phyloP scores from a whole-genome alignment of 2,113 vertebrate species.

The Acrocephalus kingi region DNA sequence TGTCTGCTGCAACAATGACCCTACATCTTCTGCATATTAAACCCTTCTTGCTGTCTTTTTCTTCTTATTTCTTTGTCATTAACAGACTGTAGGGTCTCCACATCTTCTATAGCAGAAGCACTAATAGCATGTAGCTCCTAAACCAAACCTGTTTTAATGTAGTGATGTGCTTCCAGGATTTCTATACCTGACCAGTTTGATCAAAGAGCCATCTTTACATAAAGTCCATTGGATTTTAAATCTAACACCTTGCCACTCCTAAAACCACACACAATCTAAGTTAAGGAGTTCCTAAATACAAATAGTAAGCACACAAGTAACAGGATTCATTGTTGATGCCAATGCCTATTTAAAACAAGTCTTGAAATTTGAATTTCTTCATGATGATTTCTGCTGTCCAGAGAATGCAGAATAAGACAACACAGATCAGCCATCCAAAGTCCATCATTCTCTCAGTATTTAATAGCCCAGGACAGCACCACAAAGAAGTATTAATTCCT shows the following conservation, averaged over 20 bases:
- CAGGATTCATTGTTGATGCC: neutral
- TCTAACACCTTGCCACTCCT: neutral
- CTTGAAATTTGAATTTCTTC: neutral
- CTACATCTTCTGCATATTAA: neutral
- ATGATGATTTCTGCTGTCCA: neutral
- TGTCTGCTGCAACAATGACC: neutral
- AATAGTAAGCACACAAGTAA: neutral
- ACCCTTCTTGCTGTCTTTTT: neutral
- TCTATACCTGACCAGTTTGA: neutral
- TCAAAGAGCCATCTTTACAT: neutral
- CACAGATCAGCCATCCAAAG: neutral
- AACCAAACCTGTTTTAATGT: neutral
- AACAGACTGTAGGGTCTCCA: neutral
- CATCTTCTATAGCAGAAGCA: neutral
- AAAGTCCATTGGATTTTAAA: neutral
- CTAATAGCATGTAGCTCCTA: neutral
- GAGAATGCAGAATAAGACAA: neutral
- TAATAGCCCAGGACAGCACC: neutral
- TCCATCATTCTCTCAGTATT: neutral
- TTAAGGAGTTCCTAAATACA: neutral
- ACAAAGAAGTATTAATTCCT: neutral
- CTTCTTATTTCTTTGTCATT: neutral
- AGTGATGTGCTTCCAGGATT: neutral
- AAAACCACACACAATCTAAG: neutral
- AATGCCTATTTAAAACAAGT: neutral